These are phyloP conservation scores for Nothobranchius kuhntae DNA, from an alignment of 2,113 vertebrate species.

Conservation along the genomic window DNA sequence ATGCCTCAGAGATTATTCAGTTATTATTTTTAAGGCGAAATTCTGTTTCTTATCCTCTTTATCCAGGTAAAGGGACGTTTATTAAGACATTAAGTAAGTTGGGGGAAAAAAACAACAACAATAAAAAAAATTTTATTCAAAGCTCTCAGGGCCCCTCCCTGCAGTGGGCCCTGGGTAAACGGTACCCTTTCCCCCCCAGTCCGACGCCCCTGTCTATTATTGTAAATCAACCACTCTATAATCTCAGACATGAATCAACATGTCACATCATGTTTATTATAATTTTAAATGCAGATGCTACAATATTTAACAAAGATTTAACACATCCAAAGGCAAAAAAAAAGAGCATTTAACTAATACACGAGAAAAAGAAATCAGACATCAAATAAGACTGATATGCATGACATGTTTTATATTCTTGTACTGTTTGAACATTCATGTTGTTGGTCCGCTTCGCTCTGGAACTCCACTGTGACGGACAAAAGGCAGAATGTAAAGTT, in stretches of 20 bases:
- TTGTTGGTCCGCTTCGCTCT: conserved; percentile 50
- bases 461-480: conserved; percentile 51
- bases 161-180: too few relatives aligned
- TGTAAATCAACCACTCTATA: neutral
- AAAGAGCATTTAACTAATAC: conserved; percentile 54
- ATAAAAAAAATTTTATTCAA: too few relatives aligned
- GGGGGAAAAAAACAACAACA: too few relatives aligned
- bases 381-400: conserved; percentile 70
- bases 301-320: conserved; percentile 74
- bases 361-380: conserved; percentile 46
- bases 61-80: too few relatives aligned
- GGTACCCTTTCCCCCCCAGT: too few relatives aligned
- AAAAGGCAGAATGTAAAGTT: conserved; percentile 70
- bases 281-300: conserved; percentile 68
- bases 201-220: too few relatives aligned
- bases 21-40: too few relatives aligned
- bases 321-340: conserved; percentile 70
- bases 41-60: too few relatives aligned
- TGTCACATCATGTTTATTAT: conserved; percentile 66
- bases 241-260: conserved; percentile 30
- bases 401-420: conserved; percentile 38
- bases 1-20: too few relatives aligned
- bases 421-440: conserved; percentile 67
- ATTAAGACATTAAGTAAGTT: too few relatives aligned
- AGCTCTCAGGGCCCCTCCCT: too few relatives aligned